A percentile compares a stretch with the other conserved stretches of the same genome.
phyloP scores from a whole-genome alignment of 2,888 invertebrate species.

The Encarsia formosa region DNA sequence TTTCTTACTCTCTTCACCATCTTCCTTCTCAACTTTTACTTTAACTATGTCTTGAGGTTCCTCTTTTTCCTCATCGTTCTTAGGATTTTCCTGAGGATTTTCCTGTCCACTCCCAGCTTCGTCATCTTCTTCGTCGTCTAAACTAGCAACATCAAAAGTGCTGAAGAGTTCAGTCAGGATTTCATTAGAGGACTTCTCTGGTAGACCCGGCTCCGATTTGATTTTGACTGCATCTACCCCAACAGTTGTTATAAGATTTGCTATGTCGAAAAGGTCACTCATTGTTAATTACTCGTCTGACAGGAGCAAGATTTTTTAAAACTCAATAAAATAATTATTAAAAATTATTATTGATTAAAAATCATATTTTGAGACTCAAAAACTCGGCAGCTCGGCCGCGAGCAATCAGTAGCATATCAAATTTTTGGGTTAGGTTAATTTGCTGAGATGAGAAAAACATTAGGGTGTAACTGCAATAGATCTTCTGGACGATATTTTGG shows the following conservation, averaged over 20 bases:
- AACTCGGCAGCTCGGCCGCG: no score
- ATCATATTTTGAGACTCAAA: no score
- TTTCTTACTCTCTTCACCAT: constrained; percentile 45
- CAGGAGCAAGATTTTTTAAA: no score
- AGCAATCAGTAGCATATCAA: no score
- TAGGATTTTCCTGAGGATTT: not conserved
- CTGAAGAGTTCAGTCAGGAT: constrained; percentile 79
- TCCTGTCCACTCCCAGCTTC: not conserved
- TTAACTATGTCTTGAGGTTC: not conserved
- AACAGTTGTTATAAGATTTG: constrained; percentile 47
- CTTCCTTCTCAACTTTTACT: constrained; percentile 33
- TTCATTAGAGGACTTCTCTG: constrained; percentile 69
- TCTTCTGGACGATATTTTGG: no score
- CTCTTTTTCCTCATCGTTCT: not conserved
- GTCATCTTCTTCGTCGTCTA: constrained; percentile 7
- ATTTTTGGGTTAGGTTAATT: no score
- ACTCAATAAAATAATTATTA: no score
- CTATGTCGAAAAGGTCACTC: constrained; percentile 48
- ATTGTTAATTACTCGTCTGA: no score
- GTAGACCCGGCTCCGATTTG: constrained; percentile 46
- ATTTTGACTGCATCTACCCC: constrained; percentile 48
- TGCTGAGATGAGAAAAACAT: no score
- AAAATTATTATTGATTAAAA: no score
- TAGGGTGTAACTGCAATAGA: no score
- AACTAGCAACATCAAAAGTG: constrained; percentile 59